Base-by-base conservation (phyloP, 1,140 invertebrate genomes). In the Orchesella cincta region DNA sequence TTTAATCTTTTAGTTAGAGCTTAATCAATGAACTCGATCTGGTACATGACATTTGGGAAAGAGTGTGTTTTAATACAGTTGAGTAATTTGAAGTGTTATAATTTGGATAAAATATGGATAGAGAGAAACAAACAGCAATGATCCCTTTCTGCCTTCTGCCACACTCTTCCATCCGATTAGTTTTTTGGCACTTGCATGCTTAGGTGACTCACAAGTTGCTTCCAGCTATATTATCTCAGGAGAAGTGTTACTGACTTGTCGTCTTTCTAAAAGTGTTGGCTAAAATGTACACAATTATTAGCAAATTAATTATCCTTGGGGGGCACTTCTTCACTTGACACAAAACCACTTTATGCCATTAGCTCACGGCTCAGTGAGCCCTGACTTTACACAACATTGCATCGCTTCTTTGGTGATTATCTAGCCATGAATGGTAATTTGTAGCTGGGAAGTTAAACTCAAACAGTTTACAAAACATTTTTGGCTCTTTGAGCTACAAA, bases 301-400 rank as follows among this genome's bases (percentile, higher is more conserved):
- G 51, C 76, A 73, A 77, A 77, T 77, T 77, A 77, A 77, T 77
- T 77, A 73, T 73, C 76, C 71, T 8, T 57, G 35, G 76, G 62
- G 75, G 76, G 76, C 36, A 73, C 76, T 77, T 34, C 70, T 72
- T 52, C 33, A 71, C 52, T 76, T 74, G 73, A 57, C 54, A 76
- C 76, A 35, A 29, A 26, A 67, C 62, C 23, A 57, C 52, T 57
- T 57, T 57, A 57, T n/a, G 14, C 14, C 52, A 57, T 57, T 57
- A 57, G 52, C 23, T 57, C 23, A 57, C 52, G 12, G 14, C 31
- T 5, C 12, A 67, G 29, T 31, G 33, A 5, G 1, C 33, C 14
- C 23, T 67, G 14, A 33, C 23, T 67, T 67, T 67, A 12, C 5
- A 29, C 31, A 12, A 2, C 28, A 5, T 31, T 67, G 2, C 62